Evolutionary conservation across 64 coral and sea anemone genomes (phyloP).

Genomic region (Pocillopora damicornis): DNA sequence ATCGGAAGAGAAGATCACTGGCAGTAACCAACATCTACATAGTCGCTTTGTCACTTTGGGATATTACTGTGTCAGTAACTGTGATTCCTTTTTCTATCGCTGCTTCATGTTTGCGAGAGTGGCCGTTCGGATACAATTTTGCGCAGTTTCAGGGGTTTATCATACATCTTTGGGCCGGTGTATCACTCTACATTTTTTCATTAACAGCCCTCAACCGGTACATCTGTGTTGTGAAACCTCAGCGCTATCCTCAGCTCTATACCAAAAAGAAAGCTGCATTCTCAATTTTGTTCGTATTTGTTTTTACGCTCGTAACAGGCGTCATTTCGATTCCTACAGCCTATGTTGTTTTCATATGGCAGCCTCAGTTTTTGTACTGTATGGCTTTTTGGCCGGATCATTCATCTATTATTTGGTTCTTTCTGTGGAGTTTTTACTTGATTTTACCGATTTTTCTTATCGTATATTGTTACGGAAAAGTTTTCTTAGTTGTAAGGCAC

Average conservation of each 20-base stretch:
- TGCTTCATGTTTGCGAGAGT: neutral
- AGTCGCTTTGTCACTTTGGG: neutral
- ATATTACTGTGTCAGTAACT: conserved; percentile 19
- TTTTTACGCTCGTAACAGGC: neutral
- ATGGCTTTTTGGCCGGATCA: neutral
- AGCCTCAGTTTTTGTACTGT: neutral
- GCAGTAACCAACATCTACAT: conserved; percentile 35
- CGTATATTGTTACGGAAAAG: neutral
- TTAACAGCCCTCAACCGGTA: conserved; percentile 36
- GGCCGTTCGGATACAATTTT: conserved; percentile 2
- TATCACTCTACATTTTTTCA: conserved; percentile 13
- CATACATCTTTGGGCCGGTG: neutral
- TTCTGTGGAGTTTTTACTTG: neutral
- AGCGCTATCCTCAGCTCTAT: conserved; percentile 14
- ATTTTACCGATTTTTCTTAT: neutral
- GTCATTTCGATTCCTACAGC: neutral
- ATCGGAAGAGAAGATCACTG: conserved; percentile 3
- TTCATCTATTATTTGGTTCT: neutral
- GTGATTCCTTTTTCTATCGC: conserved; percentile 5
- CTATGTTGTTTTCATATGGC: neutral
- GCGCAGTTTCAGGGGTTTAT: conserved; percentile 41
- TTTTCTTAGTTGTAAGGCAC: neutral
- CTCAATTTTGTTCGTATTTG: neutral
- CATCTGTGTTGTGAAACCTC: conserved; percentile 12
- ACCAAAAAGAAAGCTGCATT: conserved; percentile 12